A percentile compares a stretch with the other conserved stretches of the same genome.
These are phyloP conservation scores for Azemiops feae DNA, from an alignment of 2,113 vertebrate species.

Conservation along the genomic window DNA sequence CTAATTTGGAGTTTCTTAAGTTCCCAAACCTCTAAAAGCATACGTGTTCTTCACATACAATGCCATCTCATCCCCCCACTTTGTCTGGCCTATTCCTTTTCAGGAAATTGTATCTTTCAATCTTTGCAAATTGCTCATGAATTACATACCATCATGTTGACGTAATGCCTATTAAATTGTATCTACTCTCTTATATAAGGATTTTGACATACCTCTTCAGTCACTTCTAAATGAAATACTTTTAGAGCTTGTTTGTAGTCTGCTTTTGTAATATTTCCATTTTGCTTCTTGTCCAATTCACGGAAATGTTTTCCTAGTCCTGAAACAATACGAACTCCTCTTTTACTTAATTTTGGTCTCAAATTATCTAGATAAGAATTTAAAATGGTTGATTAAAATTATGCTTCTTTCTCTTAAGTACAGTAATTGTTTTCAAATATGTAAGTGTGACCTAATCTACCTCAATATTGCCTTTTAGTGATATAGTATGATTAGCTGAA, in stretches of 20 bases:
- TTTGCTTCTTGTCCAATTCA: slow-evolving; percentile 60
- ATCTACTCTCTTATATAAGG: not conserved
- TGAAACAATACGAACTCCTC: slow-evolving; percentile 68
- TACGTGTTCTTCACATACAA: not conserved
- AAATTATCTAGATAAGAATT: slow-evolving; percentile 57
- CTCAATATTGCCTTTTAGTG: not conserved
- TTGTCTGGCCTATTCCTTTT: not conserved
- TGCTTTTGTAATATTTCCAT: slow-evolving; percentile 61
- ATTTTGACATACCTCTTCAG: slow-evolving; percentile 61
- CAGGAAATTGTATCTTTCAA: not conserved
- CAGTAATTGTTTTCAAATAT: not conserved
- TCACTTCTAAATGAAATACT: slow-evolving; percentile 68
- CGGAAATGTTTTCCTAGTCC: slow-evolving; percentile 71
- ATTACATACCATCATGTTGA: not conserved
- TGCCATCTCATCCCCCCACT: not conserved
- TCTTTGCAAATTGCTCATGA: not conserved
- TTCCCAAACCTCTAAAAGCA: not conserved
- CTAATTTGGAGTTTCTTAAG: not conserved
- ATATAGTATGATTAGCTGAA: not conserved
- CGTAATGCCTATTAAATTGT: not conserved
- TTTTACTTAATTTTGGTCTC: slow-evolving; percentile 63
- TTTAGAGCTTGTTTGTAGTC: slow-evolving; percentile 69
- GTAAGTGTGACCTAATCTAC: not conserved
- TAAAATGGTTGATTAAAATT: not conserved
- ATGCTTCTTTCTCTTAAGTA: not conserved